A percentile compares a stretch with the other conserved stretches of the same genome.
Evolutionary conservation across 2,888 invertebrate genomes (phyloP).

Genomic region (Drepanosiphum platanoidis): DNA sequence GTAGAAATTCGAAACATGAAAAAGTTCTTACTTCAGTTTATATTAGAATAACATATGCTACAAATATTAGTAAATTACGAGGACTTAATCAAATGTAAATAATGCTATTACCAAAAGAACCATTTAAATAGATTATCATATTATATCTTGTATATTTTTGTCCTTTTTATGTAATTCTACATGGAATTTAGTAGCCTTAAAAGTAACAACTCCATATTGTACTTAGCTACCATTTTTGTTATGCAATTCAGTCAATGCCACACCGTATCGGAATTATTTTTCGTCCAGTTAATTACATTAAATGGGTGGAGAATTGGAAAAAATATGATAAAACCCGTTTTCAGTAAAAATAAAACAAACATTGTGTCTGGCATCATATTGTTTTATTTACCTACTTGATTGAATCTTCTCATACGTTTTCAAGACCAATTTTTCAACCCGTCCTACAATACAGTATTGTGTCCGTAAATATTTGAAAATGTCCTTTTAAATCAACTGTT

Average conservation of each 20-base stretch:
- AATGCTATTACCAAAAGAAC: not conserved
- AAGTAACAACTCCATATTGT: no score
- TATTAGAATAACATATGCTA: not conserved
- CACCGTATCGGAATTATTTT: slow-evolving; percentile 17
- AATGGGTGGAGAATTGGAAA: not conserved
- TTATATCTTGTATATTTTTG: not conserved
- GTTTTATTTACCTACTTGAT: not conserved
- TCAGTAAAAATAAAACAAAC: not conserved
- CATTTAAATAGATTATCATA: not conserved
- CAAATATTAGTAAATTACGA: not conserved
- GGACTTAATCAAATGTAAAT: not conserved
- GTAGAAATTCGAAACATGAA: not conserved
- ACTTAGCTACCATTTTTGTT: slow-evolving; percentile 15
- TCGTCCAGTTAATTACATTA: slow-evolving; percentile 17
- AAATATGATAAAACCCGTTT: not conserved
- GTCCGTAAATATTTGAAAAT: not conserved
- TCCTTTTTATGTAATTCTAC: slow-evolving; percentile 26
- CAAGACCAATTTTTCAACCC: not conserved
- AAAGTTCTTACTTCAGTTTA: not conserved
- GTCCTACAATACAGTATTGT: not conserved
- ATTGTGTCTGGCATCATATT: not conserved
- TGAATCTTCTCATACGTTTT: not conserved
- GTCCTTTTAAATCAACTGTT: not conserved
- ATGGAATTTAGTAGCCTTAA: slow-evolving; percentile 25
- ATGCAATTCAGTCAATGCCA: slow-evolving; percentile 32